These are phyloP conservation scores for Donacobius atricapilla DNA, from an alignment of 2,113 vertebrate species.

Conservation along the genomic window DNA sequence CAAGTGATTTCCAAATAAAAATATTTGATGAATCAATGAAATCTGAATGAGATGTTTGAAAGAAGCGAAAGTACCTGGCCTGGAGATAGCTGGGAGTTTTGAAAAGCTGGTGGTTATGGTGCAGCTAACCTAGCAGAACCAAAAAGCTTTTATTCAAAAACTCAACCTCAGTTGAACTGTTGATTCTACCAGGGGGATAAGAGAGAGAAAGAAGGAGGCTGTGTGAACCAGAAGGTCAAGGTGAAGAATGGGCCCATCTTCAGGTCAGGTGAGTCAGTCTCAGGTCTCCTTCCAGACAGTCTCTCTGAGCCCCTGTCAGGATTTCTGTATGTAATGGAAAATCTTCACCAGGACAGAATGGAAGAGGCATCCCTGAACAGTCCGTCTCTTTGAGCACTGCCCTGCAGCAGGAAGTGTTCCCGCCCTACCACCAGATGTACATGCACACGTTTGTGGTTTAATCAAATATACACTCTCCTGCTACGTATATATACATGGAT, in stretches of 20 bases:
- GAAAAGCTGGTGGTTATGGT: not conserved
- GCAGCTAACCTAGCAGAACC: not conserved
- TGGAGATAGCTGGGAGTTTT: not conserved
- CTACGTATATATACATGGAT: fast-evolving
- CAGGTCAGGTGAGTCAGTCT: not conserved
- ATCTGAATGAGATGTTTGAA: not conserved
- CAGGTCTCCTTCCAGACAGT: not conserved
- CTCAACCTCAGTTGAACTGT: not conserved
- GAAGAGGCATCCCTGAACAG: not conserved
- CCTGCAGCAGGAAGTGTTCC: not conserved
- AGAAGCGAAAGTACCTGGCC: not conserved
- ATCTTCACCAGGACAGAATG: not conserved
- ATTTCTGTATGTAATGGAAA: not conserved
- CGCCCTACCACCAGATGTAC: not conserved
- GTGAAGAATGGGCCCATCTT: not conserved
- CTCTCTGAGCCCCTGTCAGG: not conserved
- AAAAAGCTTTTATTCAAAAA: not conserved
- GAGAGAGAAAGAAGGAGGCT: not conserved
- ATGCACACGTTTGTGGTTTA: fast-evolving
- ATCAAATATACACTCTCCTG: not conserved
- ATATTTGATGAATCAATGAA: not conserved
- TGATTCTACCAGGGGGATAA: not conserved
- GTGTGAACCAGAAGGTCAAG: not conserved
- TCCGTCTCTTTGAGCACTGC: not conserved
- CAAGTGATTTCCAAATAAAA: not conserved